These are phyloP conservation scores for Platyscapa corneri DNA, from an alignment of 1,140 invertebrate genomes.

Conservation along the genomic window DNA sequence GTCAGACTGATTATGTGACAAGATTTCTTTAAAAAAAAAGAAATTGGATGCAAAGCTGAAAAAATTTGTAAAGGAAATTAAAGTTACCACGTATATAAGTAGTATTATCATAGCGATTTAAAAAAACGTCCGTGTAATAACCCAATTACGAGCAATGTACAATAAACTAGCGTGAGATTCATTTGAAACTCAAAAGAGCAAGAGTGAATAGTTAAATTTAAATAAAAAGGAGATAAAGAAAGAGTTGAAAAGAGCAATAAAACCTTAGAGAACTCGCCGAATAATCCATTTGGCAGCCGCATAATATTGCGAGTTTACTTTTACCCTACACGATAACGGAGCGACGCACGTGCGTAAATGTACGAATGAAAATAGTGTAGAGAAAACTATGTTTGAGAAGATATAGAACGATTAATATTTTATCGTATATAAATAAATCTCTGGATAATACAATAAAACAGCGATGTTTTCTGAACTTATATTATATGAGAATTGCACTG, in stretches of 20 bases:
- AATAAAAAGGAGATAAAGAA: constrained; percentile 10
- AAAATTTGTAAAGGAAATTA: neutral
- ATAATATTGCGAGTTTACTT: neutral
- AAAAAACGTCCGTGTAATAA: constrained; percentile 33
- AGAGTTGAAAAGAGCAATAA: neutral
- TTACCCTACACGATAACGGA: neutral
- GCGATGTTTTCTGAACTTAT: too few species aligned
- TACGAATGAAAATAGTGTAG: neutral
- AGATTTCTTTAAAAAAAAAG: neutral
- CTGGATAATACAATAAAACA: neutral
- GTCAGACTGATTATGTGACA: neutral
- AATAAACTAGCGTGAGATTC: constrained; percentile 31
- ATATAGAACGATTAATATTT: neutral
- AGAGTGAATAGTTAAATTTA: constrained; percentile 27
- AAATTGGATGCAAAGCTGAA: neutral
- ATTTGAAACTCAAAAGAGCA: constrained; percentile 14
- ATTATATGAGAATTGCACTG: too few species aligned
- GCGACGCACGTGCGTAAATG: neutral
- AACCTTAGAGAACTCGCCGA: constrained; percentile 4
- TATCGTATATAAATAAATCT: neutral
- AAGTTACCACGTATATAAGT: neutral
- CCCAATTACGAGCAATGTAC: constrained; percentile 21
- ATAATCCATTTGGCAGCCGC: neutral
- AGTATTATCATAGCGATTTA: constrained; percentile 18
- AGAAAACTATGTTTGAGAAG: neutral